phyloP scores from a whole-genome alignment of 2,888 invertebrate species.

The Apantesis nais region DNA sequence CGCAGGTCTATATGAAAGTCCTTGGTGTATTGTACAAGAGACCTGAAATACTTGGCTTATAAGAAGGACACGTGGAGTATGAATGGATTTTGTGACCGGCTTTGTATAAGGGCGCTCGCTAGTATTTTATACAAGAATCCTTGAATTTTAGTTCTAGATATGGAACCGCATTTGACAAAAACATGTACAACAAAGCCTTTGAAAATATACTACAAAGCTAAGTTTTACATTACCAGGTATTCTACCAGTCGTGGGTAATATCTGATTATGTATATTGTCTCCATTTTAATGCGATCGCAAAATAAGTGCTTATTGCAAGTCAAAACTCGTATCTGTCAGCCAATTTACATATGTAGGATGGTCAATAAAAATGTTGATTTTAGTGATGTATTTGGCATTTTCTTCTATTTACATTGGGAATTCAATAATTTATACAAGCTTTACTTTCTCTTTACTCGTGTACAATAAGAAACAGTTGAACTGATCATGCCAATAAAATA shows the following conservation, averaged over 20 bases:
- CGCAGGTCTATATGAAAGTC: neutral
- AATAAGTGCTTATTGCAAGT: neutral
- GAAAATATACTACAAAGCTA: too few species aligned
- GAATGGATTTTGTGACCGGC: neutral
- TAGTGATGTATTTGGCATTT: neutral
- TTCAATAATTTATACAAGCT: constrained; percentile 15
- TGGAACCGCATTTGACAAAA: too few species aligned
- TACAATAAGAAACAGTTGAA: too few species aligned
- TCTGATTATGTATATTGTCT: too few species aligned
- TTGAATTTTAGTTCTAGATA: too few species aligned
- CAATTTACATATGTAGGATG: neutral
- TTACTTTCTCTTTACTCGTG: constrained; percentile 15
- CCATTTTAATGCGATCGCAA: too few species aligned
- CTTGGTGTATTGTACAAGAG: neutral
- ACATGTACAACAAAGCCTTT: too few species aligned
- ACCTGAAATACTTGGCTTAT: neutral
- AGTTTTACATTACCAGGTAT: too few species aligned
- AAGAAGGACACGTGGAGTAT: neutral
- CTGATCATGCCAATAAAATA: too few species aligned
- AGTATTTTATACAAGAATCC: too few species aligned
- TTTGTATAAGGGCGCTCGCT: neutral
- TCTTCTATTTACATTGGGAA: constrained; percentile 8
- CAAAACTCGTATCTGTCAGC: neutral
- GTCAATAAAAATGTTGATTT: neutral
- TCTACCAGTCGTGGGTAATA: too few species aligned